Base-by-base conservation (phyloP, 2,113 vertebrate species). In the Gnathonemus echidnorhynchus region DNA sequence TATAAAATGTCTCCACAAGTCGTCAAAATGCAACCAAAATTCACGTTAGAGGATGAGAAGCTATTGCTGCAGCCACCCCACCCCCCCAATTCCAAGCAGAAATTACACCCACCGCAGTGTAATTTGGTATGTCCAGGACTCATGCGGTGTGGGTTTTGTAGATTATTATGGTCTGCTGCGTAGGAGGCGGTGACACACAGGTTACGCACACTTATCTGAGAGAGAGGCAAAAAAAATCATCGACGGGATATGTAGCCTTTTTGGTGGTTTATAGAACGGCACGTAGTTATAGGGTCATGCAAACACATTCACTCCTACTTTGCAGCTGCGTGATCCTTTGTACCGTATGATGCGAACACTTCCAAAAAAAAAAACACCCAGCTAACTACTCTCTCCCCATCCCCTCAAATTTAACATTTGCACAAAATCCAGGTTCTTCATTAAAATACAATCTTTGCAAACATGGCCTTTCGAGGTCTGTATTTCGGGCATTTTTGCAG, bases 391-490 rank as follows among this genome's bases (percentile, higher is more conserved):
- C 48, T 5, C 48, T 48, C 17, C 21, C 21, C 39, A 42, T 66
- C 48, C 46, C 8, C 84, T 27, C 46, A 49, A 10, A 50, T 48
- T 42, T 80, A 80, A 42, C 74, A 42, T 80, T 80, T 80, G 45
- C 83, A 10, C 27, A 87, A 87, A 87, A 87, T 24, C 13, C 86
- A 53, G 86, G 49, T 53, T 56, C 86, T 52, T 53, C 86, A 87
- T 87, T 87, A 27, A 87, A 87, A 49, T 87, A 87, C 39, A 53
- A 27, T 87, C 49, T 87, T 87, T 42, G 86, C 31, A 52, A 87
- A 87, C 50, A 21, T 87, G 9, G 86, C 45, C 84, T 86, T 86
- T 87, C 0, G 13, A 53, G 86, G 17, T 27, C 11, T 53, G 50
- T 52, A 24, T 50, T 50, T 49, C 2, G 6, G 8, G 84, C 27